A percentile compares a stretch with the other conserved stretches of the same genome.
Conservation (phyloP, 2,113 vertebrate species). For the Scatophagus argus region DNA sequence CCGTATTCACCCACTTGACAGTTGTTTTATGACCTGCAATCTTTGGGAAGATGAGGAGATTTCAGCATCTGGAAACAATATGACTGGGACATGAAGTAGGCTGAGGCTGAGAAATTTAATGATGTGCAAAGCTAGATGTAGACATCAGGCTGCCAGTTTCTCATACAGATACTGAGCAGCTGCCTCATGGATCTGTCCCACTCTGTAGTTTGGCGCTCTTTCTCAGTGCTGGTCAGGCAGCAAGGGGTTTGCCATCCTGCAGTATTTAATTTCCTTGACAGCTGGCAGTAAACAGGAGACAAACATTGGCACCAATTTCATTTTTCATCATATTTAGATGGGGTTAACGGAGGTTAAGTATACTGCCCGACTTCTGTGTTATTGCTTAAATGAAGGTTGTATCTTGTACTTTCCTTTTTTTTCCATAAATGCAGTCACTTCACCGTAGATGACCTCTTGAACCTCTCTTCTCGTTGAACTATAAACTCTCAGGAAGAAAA, state of each 20-base stretch:
- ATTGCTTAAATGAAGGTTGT: background rate
- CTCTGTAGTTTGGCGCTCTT: conserved; percentile 6
- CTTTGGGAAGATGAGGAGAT: conserved; percentile 15
- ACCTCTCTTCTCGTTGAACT: conserved; percentile 21
- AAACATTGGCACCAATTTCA: conserved; percentile 47
- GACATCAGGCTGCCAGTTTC: conserved; percentile 12
- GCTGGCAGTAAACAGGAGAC: conserved; percentile 45
- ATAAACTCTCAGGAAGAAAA: conserved; percentile 33
- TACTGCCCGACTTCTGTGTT: background rate
- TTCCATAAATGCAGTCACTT: too few species aligned
- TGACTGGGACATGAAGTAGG: background rate
- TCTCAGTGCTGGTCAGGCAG: conserved; percentile 3
- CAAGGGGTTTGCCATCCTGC: conserved; percentile 24
- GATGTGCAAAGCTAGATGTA: conserved; percentile 6
- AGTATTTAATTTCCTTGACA: conserved; percentile 67
- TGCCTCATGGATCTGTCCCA: conserved; percentile 13
- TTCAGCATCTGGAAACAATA: conserved; percentile 31
- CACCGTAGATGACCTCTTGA: conserved; percentile 21
- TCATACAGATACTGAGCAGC: conserved; percentile 6
- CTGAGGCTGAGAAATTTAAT: conserved; percentile 14
- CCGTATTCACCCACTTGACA: conserved; percentile 10
- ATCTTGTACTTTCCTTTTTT: too few species aligned
- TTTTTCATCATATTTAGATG: conserved; percentile 37
- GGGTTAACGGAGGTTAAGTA: background rate
- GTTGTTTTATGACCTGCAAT: conserved; percentile 4